phyloP scores from a whole-genome alignment of 2,888 invertebrate genomes.

The Hylaea fasciaria region DNA sequence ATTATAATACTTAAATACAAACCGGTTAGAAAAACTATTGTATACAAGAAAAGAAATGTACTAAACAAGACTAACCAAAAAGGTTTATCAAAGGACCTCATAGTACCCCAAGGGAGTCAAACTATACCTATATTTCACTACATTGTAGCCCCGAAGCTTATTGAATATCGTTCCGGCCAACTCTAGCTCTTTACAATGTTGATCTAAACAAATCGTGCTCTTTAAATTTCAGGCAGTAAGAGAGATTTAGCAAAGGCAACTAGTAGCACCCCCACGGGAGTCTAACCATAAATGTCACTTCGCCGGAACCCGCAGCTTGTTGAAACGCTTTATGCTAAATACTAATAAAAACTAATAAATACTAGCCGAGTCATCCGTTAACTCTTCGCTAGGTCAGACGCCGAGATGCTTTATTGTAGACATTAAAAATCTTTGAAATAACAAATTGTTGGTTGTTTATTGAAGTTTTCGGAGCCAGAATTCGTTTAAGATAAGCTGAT shows the following conservation, averaged over 20 bases:
- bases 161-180: too few relatives aligned
- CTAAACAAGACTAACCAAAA: too few relatives aligned
- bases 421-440: conserved; percentile 47
- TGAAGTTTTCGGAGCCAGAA: background rate
- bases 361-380: conserved; percentile 57
- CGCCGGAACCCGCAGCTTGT: conserved; percentile 64
- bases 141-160: too few relatives aligned
- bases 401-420: conserved; percentile 59
- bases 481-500: too few relatives aligned
- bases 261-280: conserved; percentile 52
- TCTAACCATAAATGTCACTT: conserved; percentile 69
- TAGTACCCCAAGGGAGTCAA: too few relatives aligned
- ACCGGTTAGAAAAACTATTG: too few relatives aligned
- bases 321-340: conserved; percentile 75
- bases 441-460: conserved; percentile 2
- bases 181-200: background rate
- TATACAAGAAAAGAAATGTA: too few relatives aligned
- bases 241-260: conserved; percentile 48
- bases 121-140: too few relatives aligned
- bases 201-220: background rate
- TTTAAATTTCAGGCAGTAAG: background rate
- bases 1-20: too few relatives aligned
- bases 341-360: conserved; percentile 77
- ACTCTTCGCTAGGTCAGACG: conserved; percentile 62
- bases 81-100: too few relatives aligned